Base-by-base conservation (phyloP, 2,888 invertebrate genomes). In the Phasia obesa region DNA sequence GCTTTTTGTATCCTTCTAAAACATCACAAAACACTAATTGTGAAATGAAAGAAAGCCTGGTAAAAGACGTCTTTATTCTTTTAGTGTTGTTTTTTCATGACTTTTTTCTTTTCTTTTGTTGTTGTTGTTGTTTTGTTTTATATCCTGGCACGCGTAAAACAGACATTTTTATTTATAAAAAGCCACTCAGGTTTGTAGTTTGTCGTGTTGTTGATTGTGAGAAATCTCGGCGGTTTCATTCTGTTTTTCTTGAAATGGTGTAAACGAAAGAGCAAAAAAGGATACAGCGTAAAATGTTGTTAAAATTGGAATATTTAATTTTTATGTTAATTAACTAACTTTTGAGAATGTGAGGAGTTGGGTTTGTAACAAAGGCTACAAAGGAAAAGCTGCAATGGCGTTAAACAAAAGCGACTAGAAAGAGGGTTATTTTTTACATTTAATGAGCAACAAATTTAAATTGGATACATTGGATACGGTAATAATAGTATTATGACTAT, bases 241-340 rank as follows among this genome's bases (percentile, higher is more conserved):
- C 19, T 3, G 42, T 27, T 47, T 35, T 11, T 25, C 38, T 42
- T 42, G 4, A 42, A n/a, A 38, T 38, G 13, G 13, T 21, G 19
- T 27, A 51, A 67, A 65, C 70, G 31, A 51, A 59, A 19, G 42
- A 53, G 44, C 31, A 59, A 59, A 78, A 77, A 75, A 70, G 78
- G 78, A 79, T 79, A 75, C 62, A 71, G 49, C 75, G 62, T 75
- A 79, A 79, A 83, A 79, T 83, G 65, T 79, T 79, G 75, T 83
- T 83, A 67, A 82, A 83, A 83, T 75, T 76, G 71, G 83, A 83
- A 83, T 83, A 79, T 83, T 83, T 83, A 76, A 83, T 75, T 83
- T 83, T 79, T 83, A 83, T 83, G 83, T 83, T 83, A 83, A 83
- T 83, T 83, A 79, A 79, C 70, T 35, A 67, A 65, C 25, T 53